Conservation (phyloP, 1,140 invertebrate genomes). For the Scaptodrosophila lebanonensis region DNA sequence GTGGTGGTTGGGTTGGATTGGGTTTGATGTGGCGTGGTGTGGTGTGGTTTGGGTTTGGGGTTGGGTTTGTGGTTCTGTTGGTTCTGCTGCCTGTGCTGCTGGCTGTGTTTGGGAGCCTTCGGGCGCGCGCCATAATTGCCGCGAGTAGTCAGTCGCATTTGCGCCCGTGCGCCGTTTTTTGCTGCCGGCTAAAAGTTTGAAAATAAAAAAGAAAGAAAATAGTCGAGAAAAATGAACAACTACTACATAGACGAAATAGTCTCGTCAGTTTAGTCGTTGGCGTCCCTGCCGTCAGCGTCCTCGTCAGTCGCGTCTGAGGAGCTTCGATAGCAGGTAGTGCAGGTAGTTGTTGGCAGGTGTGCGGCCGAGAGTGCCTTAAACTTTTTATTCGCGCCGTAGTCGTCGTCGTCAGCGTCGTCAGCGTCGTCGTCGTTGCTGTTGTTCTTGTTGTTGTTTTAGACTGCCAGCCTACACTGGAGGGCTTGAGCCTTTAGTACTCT, state of each 20-base stretch:
- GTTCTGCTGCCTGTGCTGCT: not conserved
- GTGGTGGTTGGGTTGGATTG: too few species aligned
- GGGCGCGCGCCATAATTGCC: slow-evolving; percentile 51
- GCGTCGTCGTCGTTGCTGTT: slow-evolving; percentile 15
- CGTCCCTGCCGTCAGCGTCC: slow-evolving; percentile 36
- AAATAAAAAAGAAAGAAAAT: slow-evolving; percentile 37
- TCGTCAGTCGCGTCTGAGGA: slow-evolving; percentile 76
- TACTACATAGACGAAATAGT: slow-evolving; percentile 58
- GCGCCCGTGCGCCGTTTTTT: slow-evolving; percentile 27
- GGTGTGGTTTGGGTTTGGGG: slow-evolving; percentile 36
- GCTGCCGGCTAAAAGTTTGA: slow-evolving; percentile 37
- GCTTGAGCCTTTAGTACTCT: too few species aligned
- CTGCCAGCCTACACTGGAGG: too few species aligned
- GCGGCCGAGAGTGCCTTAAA: slow-evolving; percentile 8
- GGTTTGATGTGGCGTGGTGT: too few species aligned
- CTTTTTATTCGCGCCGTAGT: too few species aligned
- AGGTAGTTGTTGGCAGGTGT: slow-evolving; percentile 4
- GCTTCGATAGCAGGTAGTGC: slow-evolving; percentile 54
- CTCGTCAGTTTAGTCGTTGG: slow-evolving; percentile 18
- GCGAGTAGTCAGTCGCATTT: slow-evolving; percentile 50
- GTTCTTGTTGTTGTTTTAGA: too few species aligned
- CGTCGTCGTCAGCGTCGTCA: too few species aligned
- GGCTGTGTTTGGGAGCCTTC: slow-evolving; percentile 23
- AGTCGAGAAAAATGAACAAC: slow-evolving; percentile 14
- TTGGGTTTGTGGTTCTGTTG: slow-evolving; percentile 8